A percentile compares a stretch with the other conserved stretches of the same genome.
Evolutionary conservation across 1,140 invertebrate species (phyloP).

Genomic region (Euborellia annulipes): DNA sequence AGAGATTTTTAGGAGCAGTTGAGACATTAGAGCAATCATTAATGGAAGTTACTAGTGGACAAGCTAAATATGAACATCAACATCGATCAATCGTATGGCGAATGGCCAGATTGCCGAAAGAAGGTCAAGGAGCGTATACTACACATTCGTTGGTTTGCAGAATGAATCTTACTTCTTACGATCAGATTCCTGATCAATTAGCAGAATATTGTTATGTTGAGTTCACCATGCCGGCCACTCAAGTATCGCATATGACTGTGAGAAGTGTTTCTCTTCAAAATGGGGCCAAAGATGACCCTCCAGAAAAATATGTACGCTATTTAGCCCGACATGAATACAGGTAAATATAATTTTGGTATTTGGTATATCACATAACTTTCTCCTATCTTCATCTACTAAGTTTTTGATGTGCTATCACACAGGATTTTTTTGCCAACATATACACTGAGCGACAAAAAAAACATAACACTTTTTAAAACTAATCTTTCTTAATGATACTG

Average conservation of each 20-base stretch:
- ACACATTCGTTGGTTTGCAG: conserved; percentile 86
- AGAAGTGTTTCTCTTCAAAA: conserved; percentile 84
- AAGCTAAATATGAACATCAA: conserved; percentile 98
- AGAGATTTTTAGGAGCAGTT: conserved; percentile 82
- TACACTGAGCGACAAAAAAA: too few relatives aligned
- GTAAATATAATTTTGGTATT: conserved; percentile 43
- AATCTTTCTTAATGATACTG: too few relatives aligned
- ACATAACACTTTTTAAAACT: too few relatives aligned
- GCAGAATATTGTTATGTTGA: conserved; percentile 80
- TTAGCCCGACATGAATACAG: conserved; percentile 92
- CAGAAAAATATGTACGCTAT: conserved; percentile 97
- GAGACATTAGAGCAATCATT: conserved; percentile 81
- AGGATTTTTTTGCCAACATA: too few relatives aligned
- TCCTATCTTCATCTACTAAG: background rate
- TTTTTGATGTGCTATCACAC: too few relatives aligned
- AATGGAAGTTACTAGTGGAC: conserved; percentile 94
- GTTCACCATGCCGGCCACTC: conserved; percentile 97
- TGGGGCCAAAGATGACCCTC: conserved; percentile 79
- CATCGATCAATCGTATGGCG: conserved; percentile 96
- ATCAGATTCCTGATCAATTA: conserved; percentile 88
- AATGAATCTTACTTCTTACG: conserved; percentile 88
- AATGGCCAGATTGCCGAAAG: conserved; percentile 87
- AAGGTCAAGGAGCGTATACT: conserved; percentile 94
- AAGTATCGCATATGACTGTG: conserved; percentile 91
- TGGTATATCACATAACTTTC: background rate